Conservation (phyloP, 2,113 vertebrate genomes). For the Caracal caracal region DNA sequence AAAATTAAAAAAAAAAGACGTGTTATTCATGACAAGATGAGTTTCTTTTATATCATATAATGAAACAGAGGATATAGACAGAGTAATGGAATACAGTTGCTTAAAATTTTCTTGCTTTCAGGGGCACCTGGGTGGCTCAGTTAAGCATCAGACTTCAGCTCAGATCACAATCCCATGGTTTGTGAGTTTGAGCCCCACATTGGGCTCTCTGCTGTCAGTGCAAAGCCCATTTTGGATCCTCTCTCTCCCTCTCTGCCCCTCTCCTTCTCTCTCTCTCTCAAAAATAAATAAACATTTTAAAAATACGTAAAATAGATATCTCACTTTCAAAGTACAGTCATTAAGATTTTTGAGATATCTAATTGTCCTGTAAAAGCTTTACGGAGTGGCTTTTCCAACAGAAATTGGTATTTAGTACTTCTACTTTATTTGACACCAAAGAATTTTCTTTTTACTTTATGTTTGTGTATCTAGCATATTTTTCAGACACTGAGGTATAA, state of each 20-base stretch:
- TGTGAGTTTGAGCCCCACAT: no score
- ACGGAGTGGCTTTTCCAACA: conserved; percentile 24
- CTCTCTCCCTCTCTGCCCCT: no score
- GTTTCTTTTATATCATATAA: background rate
- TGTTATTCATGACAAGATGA: background rate
- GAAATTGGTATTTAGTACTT: conserved; percentile 61
- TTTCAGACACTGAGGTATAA: conserved; percentile 39
- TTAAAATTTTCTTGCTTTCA: conserved; percentile 29
- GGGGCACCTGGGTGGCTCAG: no score
- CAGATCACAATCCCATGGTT: no score
- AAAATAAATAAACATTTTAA: no score
- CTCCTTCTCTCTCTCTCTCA: no score
- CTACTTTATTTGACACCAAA: conserved; percentile 61
- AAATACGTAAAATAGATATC: background rate
- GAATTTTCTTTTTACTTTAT: conserved; percentile 41
- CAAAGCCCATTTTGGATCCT: no score
- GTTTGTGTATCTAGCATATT: conserved; percentile 25
- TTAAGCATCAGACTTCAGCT: no score
- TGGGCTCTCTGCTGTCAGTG: no score
- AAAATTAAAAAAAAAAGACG: no score
- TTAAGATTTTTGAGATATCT: conserved; percentile 44
- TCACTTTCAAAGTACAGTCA: conserved; percentile 31
- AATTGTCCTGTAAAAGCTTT: conserved; percentile 56
- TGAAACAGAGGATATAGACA: conserved; percentile 1
- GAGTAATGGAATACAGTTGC: background rate